Base-by-base conservation (phyloP, 2,797 vertebrate species). In the Macrochelys suwanniensis region DNA sequence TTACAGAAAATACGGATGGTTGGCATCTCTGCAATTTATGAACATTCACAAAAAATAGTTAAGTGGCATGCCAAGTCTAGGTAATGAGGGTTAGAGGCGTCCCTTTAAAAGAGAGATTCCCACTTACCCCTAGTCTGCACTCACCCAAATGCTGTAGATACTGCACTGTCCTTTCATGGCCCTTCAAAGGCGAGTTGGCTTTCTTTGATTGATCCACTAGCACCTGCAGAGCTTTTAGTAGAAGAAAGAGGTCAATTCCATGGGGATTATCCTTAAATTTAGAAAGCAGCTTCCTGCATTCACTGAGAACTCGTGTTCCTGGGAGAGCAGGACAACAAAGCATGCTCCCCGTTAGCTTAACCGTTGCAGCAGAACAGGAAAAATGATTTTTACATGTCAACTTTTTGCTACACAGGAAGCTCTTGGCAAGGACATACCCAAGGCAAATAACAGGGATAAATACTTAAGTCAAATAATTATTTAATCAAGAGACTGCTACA, bases 161-260 rank as follows among this genome's bases (percentile, higher is more conserved):
- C 86, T 99, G 99, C 86, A 99, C 99, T 2, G 99, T 99, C 94
- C 99, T 98, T 98, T 99, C 99, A 3, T 99, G 99, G 91, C 99
- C 99, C 97, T 99, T 99, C 97, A 99, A 98, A 6, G 99, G 99
- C 0, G 99, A 99, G 97, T 99, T 99, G 68, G 99, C 99, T 98
- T 99, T 99, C 90, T 99, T 99, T 83, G 99, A 99, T 95, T 99
- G 99, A 97, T 99, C 99, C 97, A 99, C 98, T 74, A 99, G 98
- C 57, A 99, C 99, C 98, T 99, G 99, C 82, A 99, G 98, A 71
- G 99, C 99, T 99, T 97, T 78, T 80, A 95, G 74, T 19, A 82
- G 26, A 97, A 89, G 74, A 92, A 47, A 83, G 77, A 65, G 31
- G 59, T 82, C 90, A 45, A 76, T 42, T 51, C 11, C 51, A 82